These are phyloP conservation scores for Drosophila meridionalis DNA, from an alignment of 2,888 invertebrate genomes.

Conservation along the genomic window DNA sequence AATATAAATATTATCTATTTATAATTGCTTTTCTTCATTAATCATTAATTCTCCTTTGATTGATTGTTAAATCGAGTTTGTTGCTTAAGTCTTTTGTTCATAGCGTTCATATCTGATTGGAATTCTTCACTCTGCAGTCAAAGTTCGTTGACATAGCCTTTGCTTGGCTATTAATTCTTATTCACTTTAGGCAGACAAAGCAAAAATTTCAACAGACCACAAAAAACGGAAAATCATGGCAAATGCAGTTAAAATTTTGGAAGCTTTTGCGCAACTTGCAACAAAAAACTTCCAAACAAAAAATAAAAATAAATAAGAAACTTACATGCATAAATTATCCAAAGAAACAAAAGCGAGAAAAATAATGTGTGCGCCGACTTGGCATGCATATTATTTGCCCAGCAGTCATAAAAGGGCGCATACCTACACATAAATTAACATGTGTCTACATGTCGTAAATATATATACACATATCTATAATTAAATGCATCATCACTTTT, in stretches of 20 bases:
- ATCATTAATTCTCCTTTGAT: slow-evolving; percentile 14
- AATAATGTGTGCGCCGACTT: slow-evolving; percentile 43
- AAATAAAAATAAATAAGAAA: slow-evolving; percentile 8
- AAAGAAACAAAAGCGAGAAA: slow-evolving; percentile 14
- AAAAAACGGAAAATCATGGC: slow-evolving; percentile 14
- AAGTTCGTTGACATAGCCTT: slow-evolving; percentile 49
- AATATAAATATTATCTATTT: not conserved
- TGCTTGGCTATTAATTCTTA: slow-evolving; percentile 8
- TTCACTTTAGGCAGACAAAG: slow-evolving; percentile 1
- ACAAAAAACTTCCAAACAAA: slow-evolving; percentile 30
- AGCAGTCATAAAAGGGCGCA: slow-evolving; percentile 60
- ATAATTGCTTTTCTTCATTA: not conserved
- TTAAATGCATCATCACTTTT: slow-evolving; percentile 65
- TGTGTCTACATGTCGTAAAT: not conserved
- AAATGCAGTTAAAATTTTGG: slow-evolving; percentile 16
- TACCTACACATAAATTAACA: slow-evolving; percentile 18
- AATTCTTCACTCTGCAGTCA: slow-evolving; percentile 31
- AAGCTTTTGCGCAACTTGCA: slow-evolving; percentile 51
- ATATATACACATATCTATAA: slow-evolving; percentile 40
- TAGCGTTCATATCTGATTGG: slow-evolving; percentile 22
- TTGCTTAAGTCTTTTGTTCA: slow-evolving; percentile 23
- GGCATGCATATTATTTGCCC: slow-evolving; percentile 45
- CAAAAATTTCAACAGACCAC: slow-evolving; percentile 9
- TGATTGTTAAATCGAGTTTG: slow-evolving; percentile 21
- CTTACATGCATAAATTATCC: slow-evolving; percentile 43